Percentiles rank a stretch among this genome's conserved stretches.
phyloP scores from a whole-genome alignment of 92 coral and sea anemone species.

The Virgularia gustaviana region DNA sequence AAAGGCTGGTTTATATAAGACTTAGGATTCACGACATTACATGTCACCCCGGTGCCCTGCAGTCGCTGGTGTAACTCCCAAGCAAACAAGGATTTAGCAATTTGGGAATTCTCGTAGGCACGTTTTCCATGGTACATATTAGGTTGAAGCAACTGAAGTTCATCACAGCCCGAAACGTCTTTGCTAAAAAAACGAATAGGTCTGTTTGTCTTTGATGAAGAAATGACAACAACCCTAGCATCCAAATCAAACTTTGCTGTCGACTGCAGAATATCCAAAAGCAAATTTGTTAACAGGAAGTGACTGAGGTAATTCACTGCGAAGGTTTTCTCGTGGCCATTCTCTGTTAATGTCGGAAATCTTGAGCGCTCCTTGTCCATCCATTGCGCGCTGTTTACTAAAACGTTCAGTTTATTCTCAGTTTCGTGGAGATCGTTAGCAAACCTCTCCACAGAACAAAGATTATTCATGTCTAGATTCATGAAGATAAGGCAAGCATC shows the following conservation, averaged over 20 bases:
- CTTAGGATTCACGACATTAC: slow-evolving; percentile 50
- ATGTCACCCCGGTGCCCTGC: slow-evolving; percentile 49
- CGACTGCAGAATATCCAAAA: slow-evolving; percentile 42
- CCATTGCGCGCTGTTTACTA: slow-evolving; percentile 44
- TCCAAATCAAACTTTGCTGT: slow-evolving; percentile 46
- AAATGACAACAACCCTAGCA: slow-evolving; percentile 48
- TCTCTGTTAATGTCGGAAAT: slow-evolving; percentile 39
- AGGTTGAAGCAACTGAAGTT: slow-evolving; percentile 38
- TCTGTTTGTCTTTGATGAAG: slow-evolving; percentile 33
- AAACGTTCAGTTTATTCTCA: slow-evolving; percentile 46
- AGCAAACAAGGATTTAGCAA: slow-evolving; percentile 53
- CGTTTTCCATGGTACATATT: slow-evolving; percentile 32
- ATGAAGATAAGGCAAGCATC: slow-evolving; percentile 46
- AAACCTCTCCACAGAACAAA: slow-evolving; percentile 46
- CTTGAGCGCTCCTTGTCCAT: slow-evolving; percentile 5
- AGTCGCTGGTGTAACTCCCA: slow-evolving; percentile 49
- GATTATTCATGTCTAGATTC: slow-evolving; percentile 49
- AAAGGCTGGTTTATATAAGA: slow-evolving; percentile 33
- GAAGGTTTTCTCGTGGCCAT: slow-evolving; percentile 49
- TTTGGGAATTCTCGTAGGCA: slow-evolving; percentile 54
- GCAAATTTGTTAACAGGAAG: slow-evolving; percentile 42
- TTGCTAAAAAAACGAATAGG: slow-evolving; percentile 24
- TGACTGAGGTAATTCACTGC: slow-evolving; percentile 52
- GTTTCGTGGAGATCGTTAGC: slow-evolving; percentile 36
- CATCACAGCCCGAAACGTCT: slow-evolving; percentile 37